Base-by-base conservation (phyloP, 1,140 invertebrate genomes). In the Papilio aristodemus region DNA sequence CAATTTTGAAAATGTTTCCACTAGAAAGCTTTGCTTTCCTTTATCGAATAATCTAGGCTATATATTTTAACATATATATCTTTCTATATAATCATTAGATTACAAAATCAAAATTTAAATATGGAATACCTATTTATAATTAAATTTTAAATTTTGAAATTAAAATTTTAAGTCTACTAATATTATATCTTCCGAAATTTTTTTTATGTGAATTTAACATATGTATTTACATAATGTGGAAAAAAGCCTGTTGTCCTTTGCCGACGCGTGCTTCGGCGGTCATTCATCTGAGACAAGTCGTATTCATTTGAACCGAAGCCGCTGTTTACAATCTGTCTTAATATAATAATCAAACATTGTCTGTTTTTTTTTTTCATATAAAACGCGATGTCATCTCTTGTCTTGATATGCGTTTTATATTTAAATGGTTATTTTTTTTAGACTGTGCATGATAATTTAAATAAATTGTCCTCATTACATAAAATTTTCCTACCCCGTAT, bases 261-360 rank as follows among this genome's bases (percentile, higher is more conserved):
- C 19, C 1, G 17, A 3, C 46, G 17, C 19, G 19, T 54, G 46
- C 46, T 54, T 54, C 19, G 46, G 10, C 46, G 46, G 46, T 54
- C 46, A 54, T 54, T 54, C 46, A 54, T 54, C 46, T 54, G 46
- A 3, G 46, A 17, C 19, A 54, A 11, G 46, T 19, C 43, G 17
- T 46, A 17, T 9, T 54, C 22, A 54, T 22, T 50, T 25, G 46
- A 11, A 17, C 17, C 14, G 46, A 54, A 54, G 46, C 41, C 0
- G 14, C 46, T 25, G 2, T 54, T 54, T 25, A 13, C 19, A 54
- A 54, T 25, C 19, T 39, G 13, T 4, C 38, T 22, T 54, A 54
- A 19, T 9, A 22, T 43, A 43, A 7, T 43, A 46, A 46, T 46
- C 43, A 19, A 46, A 19, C 17, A 19, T 46, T 46, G 43, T 46